Evolutionary conservation across 1,140 invertebrate species (phyloP).

Genomic region (Druon quercuslanigerum): DNA sequence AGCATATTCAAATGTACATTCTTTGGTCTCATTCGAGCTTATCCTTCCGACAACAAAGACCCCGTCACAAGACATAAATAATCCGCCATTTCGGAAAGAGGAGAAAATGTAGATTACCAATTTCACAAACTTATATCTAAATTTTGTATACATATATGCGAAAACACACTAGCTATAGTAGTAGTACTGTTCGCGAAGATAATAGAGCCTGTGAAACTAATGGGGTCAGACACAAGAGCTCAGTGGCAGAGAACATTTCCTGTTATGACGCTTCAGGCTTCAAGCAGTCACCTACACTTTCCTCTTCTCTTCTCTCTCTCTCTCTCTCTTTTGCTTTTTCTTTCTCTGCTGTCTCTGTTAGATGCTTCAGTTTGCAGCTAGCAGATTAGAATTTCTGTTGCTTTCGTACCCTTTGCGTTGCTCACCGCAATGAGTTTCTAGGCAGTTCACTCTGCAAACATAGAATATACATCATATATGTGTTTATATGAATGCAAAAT

Average conservation of each 20-base stretch:
- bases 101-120: not conserved
- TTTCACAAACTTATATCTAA: not conserved
- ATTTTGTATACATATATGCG: not conserved
- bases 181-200: conserved; percentile 40
- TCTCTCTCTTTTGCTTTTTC: not conserved
- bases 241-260: conserved; percentile 20
- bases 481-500: not conserved
- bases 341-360: conserved; percentile 29
- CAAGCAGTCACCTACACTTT: conserved; percentile 12
- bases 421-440: conserved; percentile 31
- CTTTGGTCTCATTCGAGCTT: too few species aligned
- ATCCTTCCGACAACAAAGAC: too few species aligned
- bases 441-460: conserved; percentile 13
- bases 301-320: not conserved
- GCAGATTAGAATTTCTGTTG: conserved; percentile 36
- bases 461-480: conserved; percentile 2
- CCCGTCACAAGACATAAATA: too few species aligned
- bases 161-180: conserved; percentile 8
- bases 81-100: too few species aligned
- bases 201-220: conserved; percentile 49
- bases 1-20: too few species aligned
- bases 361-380: conserved; percentile 34
- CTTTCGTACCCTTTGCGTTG: conserved; percentile 10
- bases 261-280: conserved; percentile 23
- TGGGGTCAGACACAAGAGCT: conserved; percentile 39